phyloP scores from a whole-genome alignment of 2,113 vertebrate genomes.

The Myrmecophaga tridactyla region DNA sequence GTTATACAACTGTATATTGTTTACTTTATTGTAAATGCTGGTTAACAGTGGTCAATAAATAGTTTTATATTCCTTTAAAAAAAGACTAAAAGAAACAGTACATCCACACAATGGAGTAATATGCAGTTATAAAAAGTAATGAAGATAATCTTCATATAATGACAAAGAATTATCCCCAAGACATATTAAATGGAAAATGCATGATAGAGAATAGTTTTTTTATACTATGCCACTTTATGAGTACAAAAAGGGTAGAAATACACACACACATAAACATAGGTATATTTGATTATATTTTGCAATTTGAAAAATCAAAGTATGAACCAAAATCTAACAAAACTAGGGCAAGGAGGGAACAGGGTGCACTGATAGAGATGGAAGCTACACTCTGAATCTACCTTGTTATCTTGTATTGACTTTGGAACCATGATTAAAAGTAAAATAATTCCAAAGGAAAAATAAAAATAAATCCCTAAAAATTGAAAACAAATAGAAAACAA shows the following conservation, averaged over 20 bases:
- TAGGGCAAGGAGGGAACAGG: not conserved
- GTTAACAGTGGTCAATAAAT: too few species aligned
- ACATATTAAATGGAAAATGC: not conserved
- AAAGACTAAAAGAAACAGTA: not conserved
- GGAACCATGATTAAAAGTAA: conserved; percentile 33
- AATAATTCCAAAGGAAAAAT: conserved; percentile 1
- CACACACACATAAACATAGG: not conserved
- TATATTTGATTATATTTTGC: not conserved
- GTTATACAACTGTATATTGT: too few species aligned
- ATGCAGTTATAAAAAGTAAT: not conserved
- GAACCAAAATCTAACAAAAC: conserved; percentile 24
- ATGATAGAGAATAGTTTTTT: not conserved
- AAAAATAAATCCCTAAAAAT: conserved; percentile 2
- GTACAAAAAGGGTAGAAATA: not conserved
- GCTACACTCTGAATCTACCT: not conserved
- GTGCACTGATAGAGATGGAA: not conserved
- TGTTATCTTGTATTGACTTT: not conserved
- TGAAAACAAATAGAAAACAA: conserved; percentile 23
- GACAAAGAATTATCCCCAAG: not conserved
- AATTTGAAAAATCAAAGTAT: not conserved
- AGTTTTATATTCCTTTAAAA: too few species aligned
- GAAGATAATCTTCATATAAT: not conserved
- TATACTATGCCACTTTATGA: not conserved
- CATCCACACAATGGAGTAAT: not conserved
- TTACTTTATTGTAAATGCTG: too few species aligned